Conservation (phyloP, 1,140 invertebrate genomes). For the Orius laevigatus region DNA sequence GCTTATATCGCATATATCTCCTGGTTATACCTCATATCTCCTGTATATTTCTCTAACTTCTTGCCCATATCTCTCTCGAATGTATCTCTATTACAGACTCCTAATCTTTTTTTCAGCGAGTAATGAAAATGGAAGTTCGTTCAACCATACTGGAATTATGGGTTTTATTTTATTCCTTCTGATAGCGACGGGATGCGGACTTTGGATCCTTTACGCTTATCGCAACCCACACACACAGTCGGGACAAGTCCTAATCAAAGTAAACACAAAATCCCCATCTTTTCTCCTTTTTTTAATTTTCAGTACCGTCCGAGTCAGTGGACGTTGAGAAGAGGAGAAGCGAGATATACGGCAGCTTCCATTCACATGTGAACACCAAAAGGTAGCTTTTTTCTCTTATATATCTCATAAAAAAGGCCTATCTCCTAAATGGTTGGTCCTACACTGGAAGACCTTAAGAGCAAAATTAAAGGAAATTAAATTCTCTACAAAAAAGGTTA, state of each 20-base stretch:
- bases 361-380: constrained; percentile 63
- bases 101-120: background rate
- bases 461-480: no score
- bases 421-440: no score
- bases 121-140: background rate
- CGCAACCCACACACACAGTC: constrained; percentile 85
- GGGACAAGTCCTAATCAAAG: constrained; percentile 91
- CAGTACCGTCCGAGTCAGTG: constrained; percentile 90
- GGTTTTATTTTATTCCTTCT: constrained; percentile 14
- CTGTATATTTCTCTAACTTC: no score
- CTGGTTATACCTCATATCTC: no score
- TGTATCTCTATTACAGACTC: background rate
- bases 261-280: constrained; percentile 32
- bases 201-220: constrained; percentile 86
- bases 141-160: constrained; percentile 12
- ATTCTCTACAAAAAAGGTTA: no score
- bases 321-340: constrained; percentile 74
- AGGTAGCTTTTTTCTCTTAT: no score
- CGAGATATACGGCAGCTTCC: constrained; percentile 78
- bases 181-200: constrained; percentile 38
- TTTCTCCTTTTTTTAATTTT: constrained; percentile 24
- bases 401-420: no score
- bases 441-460: no score
- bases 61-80: no score
- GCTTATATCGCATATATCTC: no score